Evolutionary conservation across 2,797 vertebrate genomes (phyloP).

Genomic region (Leptatherina wallacei): DNA sequence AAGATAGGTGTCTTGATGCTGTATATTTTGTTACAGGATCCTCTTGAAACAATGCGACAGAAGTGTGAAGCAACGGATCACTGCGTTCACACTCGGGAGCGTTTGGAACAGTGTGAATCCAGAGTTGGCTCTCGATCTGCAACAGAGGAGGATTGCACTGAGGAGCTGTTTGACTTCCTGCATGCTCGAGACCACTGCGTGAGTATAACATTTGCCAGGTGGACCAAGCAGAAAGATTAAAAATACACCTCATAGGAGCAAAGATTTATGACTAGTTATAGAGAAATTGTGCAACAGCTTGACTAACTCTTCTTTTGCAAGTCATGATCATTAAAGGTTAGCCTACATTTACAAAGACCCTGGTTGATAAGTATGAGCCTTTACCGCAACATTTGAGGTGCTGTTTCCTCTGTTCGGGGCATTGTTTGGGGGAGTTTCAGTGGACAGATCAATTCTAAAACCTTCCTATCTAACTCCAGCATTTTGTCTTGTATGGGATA

Average conservation of each 20-base stretch:
- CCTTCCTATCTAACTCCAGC: no score
- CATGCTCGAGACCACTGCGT: slow-evolving; percentile 98
- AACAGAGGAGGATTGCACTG: slow-evolving; percentile 91
- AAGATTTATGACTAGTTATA: neutral
- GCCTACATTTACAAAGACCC: neutral
- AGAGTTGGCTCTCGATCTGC: slow-evolving; percentile 89
- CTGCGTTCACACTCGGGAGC: slow-evolving; percentile 86
- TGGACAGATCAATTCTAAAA: no score
- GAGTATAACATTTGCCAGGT: slow-evolving; percentile 65
- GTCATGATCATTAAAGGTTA: neutral
- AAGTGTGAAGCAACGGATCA: slow-evolving; percentile 89
- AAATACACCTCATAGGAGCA: neutral
- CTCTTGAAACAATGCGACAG: slow-evolving; percentile 86
- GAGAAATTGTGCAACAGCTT: neutral
- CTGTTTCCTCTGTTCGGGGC: neutral
- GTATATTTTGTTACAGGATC: slow-evolving; percentile 83
- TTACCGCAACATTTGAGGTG: neutral
- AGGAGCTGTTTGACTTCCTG: slow-evolving; percentile 97
- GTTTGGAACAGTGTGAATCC: slow-evolving; percentile 86
- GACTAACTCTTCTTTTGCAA: neutral
- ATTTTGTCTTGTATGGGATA: neutral
- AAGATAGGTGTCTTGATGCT: slow-evolving; percentile 1
- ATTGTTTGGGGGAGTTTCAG: neutral
- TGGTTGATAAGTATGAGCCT: neutral
- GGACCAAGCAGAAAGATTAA: neutral